Conservation (phyloP, 2,797 vertebrate species). For the Pangasius mekongensis region DNA sequence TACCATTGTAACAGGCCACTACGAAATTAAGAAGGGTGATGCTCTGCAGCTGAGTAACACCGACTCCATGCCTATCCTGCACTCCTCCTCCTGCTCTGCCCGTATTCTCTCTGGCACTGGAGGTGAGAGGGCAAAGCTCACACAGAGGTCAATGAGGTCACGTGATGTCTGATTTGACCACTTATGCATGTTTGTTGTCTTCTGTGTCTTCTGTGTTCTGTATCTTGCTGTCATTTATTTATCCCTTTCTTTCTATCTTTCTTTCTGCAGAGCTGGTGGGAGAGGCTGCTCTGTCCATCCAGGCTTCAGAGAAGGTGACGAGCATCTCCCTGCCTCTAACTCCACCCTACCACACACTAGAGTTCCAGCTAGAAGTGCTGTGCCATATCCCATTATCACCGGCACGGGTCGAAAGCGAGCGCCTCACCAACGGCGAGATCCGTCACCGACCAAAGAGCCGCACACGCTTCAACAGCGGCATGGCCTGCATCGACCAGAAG, state of each 20-base stretch:
- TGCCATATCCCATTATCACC: constrained; percentile 84
- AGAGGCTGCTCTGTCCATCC: constrained; percentile 81
- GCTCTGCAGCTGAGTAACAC: constrained; percentile 92
- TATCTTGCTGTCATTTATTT: neutral
- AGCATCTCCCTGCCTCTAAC: constrained; percentile 88
- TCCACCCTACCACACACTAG: constrained; percentile 89
- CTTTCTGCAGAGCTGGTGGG: constrained; percentile 78
- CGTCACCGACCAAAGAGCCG: constrained; percentile 79
- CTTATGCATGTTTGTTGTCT: neutral
- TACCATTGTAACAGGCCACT: constrained; percentile 92
- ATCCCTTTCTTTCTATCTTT: neutral
- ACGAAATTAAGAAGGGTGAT: constrained; percentile 89
- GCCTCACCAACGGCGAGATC: constrained; percentile 79
- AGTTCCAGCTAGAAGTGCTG: constrained; percentile 92
- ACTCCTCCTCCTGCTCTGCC: constrained; percentile 78
- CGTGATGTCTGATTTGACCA: neutral
- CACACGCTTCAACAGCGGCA: constrained; percentile 76
- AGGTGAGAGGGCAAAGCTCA: constrained; percentile 69
- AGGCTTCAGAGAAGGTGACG: constrained; percentile 93
- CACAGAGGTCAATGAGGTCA: neutral
- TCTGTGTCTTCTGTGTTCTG: neutral
- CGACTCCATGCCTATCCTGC: constrained; percentile 87
- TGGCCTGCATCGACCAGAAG: constrained; percentile 89
- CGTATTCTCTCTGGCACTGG: constrained; percentile 81
- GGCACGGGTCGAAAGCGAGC: constrained; percentile 69